Percentiles rank a stretch among this genome's conserved stretches.
These are phyloP conservation scores for Heliocidaris erythrogramma DNA, from an alignment of 35 echinoderm and acorn worm species.

Conservation along the genomic window DNA sequence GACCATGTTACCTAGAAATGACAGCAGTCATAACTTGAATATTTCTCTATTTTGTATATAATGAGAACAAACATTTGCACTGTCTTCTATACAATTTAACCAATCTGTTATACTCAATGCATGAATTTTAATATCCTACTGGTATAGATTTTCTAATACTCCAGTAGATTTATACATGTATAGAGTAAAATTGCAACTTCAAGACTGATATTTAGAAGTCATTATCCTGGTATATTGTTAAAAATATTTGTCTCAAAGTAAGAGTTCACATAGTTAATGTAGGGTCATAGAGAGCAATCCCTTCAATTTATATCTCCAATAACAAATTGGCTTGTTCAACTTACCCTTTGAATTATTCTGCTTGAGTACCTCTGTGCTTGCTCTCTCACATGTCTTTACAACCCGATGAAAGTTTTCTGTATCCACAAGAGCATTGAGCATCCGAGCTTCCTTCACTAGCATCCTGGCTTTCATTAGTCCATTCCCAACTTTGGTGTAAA, in stretches of 20 bases:
- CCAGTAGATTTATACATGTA: too few relatives aligned
- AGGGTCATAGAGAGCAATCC: background rate
- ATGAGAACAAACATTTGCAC: background rate
- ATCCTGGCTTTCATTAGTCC: conserved; percentile 39
- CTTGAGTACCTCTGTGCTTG: background rate
- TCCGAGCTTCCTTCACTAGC: conserved; percentile 39
- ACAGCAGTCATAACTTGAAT: background rate
- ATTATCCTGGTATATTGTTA: too few relatives aligned
- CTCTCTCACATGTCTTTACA: background rate
- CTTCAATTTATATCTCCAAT: background rate
- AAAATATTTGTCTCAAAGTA: too few relatives aligned
- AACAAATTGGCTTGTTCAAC: background rate
- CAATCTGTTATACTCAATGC: too few relatives aligned
- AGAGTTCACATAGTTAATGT: too few relatives aligned
- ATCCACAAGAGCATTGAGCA: conserved; percentile 14
- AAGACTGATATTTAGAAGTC: too few relatives aligned
- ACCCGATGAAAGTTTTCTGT: conserved; percentile 16
- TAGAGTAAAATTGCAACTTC: too few relatives aligned
- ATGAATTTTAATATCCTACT: too few relatives aligned
- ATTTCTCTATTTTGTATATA: background rate
- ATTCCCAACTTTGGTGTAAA: background rate
- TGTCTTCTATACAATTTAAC: too few relatives aligned
- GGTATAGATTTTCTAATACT: too few relatives aligned
- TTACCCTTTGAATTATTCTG: conserved; percentile 14
- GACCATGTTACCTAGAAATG: background rate